Percentiles rank a stretch among this genome's conserved stretches.
These are phyloP conservation scores for Podarcis siculus DNA, from an alignment of 2,797 vertebrate genomes.

Conservation along the genomic window DNA sequence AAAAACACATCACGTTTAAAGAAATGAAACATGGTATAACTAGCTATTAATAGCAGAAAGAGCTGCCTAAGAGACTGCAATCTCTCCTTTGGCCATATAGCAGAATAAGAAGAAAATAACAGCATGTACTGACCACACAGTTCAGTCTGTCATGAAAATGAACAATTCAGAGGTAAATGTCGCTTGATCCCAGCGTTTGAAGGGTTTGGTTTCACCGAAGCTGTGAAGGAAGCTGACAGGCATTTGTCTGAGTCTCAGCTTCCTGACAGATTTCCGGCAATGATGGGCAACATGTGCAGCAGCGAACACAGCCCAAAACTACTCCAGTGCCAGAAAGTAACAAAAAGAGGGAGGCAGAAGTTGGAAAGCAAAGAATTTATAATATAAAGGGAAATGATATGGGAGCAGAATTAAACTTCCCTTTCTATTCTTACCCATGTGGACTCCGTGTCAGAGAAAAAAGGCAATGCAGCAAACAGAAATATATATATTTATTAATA, in stretches of 20 bases:
- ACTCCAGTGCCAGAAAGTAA: neutral
- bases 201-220: conserved; percentile 40
- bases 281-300: neutral
- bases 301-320: neutral
- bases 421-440: neutral
- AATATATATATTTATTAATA: neutral
- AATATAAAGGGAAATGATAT: neutral
- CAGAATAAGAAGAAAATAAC: conserved; percentile 27
- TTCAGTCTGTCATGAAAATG: conserved; percentile 37
- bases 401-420: conserved; percentile 36
- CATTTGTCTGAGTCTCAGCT: neutral
- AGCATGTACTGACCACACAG: neutral
- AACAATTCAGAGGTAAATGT: conserved; percentile 11
- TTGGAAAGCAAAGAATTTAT: neutral
- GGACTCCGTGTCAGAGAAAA: neutral
- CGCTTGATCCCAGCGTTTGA: conserved; percentile 32
- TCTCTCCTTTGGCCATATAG: neutral
- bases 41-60: neutral
- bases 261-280: conserved; percentile 21
- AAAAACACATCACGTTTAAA: neutral
- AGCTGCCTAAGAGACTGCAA: neutral
- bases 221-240: conserved; percentile 32
- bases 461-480: conserved; percentile 28
- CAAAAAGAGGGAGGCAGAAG: conserved; percentile 10
- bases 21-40: neutral